phyloP scores from a whole-genome alignment of 2,797 vertebrate species.

The Sciurus vulgaris region DNA sequence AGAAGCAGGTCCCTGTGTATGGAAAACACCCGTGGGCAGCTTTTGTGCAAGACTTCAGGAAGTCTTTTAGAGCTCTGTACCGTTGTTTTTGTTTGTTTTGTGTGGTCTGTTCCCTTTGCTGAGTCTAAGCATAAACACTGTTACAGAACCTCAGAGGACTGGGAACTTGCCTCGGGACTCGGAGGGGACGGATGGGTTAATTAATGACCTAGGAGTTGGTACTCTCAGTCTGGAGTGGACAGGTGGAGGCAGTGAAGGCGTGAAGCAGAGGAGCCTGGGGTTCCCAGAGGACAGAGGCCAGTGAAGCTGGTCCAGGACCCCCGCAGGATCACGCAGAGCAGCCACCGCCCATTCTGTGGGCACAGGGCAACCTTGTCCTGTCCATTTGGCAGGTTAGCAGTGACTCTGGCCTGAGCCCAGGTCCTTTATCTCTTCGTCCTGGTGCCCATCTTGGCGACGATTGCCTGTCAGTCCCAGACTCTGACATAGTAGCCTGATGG shows the following conservation, averaged over 20 bases:
- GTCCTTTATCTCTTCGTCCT: background rate
- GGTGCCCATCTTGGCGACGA: background rate
- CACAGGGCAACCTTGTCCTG: too few species aligned
- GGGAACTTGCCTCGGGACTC: background rate
- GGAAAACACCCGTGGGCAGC: accelerated
- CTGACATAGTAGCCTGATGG: background rate
- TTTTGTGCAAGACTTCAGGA: background rate
- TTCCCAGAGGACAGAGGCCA: background rate
- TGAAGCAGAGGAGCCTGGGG: background rate
- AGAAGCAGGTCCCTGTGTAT: accelerated
- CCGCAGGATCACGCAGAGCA: accelerated
- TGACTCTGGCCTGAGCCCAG: background rate
- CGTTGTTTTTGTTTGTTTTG: slow-evolving; percentile 32
- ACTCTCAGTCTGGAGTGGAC: background rate
- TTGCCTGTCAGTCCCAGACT: background rate
- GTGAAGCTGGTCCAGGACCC: accelerated
- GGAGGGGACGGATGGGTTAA: background rate
- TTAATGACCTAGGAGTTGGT: background rate
- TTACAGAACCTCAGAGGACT: background rate
- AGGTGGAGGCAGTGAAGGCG: background rate
- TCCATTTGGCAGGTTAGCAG: background rate
- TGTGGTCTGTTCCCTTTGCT: background rate
- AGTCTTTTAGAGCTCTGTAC: background rate
- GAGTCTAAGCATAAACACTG: background rate
- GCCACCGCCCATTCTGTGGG: background rate